A percentile compares a stretch with the other conserved stretches of the same genome.
These are phyloP conservation scores for Clarias macrocephalus DNA, from an alignment of 2,113 vertebrate genomes.

Conservation along the genomic window DNA sequence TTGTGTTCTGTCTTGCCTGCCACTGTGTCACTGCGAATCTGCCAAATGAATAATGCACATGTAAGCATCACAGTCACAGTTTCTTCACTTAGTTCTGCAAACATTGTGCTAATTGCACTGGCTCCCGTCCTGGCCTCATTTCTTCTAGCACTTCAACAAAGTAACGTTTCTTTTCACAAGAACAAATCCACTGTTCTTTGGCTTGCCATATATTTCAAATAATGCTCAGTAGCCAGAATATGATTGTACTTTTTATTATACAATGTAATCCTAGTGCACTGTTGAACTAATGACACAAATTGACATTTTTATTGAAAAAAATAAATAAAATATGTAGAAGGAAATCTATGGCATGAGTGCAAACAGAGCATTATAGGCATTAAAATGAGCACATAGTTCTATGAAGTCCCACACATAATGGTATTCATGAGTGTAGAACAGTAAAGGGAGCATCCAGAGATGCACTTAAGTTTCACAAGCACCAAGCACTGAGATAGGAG, in stretches of 20 bases:
- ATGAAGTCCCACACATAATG: not conserved
- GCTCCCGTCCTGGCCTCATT: not conserved
- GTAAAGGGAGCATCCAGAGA: not conserved
- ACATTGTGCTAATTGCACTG: not conserved
- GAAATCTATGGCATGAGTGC: not conserved
- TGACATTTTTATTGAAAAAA: not conserved
- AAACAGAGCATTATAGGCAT: not conserved
- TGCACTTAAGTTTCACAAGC: not conserved
- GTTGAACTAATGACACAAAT: not conserved
- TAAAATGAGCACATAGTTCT: not conserved
- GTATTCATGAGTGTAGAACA: not conserved
- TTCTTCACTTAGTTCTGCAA: slow-evolving; percentile 12
- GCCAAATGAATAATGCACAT: slow-evolving; percentile 16
- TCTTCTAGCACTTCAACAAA: not conserved
- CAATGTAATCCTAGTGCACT: not conserved
- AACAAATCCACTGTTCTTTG: not conserved
- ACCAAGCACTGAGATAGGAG: not conserved
- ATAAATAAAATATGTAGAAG: not conserved
- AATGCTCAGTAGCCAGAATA: not conserved
- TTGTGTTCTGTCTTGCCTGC: not conserved
- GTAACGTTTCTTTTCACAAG: not conserved
- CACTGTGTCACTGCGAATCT: not conserved
- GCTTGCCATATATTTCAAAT: not conserved
- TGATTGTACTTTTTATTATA: not conserved
- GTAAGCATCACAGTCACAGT: slow-evolving; percentile 5